Evolutionary conservation across 2,113 vertebrate genomes (phyloP).

Genomic region (Saguinus midas): DNA sequence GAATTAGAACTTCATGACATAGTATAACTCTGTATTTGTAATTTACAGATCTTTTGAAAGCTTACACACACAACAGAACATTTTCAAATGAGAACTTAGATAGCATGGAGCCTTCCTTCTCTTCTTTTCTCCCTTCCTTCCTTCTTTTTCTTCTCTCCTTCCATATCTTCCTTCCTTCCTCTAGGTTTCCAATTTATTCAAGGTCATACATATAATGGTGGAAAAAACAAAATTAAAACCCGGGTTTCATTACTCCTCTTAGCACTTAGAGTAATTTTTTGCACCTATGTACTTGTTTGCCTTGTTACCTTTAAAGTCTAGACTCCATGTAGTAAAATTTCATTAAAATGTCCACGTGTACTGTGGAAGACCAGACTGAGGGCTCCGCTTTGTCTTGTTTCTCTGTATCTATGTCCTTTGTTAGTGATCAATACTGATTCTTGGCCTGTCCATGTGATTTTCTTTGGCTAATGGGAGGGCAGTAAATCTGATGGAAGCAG

Average conservation of each 20-base stretch:
- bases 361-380: background rate
- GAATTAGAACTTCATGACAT: background rate
- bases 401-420: fast-evolving
- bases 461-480: background rate
- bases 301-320: background rate
- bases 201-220: background rate
- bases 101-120: fast-evolving
- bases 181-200: background rate
- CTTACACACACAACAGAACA: fast-evolving
- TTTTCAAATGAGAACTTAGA: background rate
- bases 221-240: background rate
- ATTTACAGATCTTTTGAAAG: background rate
- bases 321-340: fast-evolving
- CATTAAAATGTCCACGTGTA: fast-evolving
- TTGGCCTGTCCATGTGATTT: fast-evolving
- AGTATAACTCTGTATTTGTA: too few species aligned
- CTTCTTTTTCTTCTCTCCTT: too few species aligned
- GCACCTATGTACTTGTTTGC: fast-evolving
- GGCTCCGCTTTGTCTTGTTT: fast-evolving
- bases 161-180: background rate
- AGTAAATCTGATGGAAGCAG: fast-evolving
- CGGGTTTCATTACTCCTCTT: background rate
- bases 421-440: too few species aligned
- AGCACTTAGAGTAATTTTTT: background rate
- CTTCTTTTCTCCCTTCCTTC: too few species aligned